These are phyloP conservation scores for Drosophila sucinea DNA, from an alignment of 1,140 invertebrate species.

Conservation along the genomic window DNA sequence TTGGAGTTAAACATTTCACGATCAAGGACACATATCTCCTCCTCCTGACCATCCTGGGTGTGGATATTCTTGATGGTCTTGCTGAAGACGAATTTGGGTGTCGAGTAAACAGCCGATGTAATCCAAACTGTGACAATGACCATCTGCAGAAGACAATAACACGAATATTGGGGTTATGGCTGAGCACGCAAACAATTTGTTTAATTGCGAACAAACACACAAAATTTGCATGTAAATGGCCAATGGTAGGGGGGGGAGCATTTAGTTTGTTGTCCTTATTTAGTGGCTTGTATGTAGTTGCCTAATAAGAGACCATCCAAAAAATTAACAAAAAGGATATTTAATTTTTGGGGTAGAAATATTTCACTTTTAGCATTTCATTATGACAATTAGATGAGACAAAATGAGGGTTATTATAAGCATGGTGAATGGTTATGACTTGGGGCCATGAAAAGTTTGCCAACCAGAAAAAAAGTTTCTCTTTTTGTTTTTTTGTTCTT, in stretches of 20 bases:
- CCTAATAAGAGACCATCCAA: slow-evolving; percentile 48
- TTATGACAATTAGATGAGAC: slow-evolving; percentile 2
- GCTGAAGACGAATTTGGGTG: slow-evolving; percentile 90
- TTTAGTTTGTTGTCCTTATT: no score
- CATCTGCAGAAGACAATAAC: slow-evolving; percentile 83
- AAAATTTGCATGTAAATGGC: slow-evolving; percentile 51
- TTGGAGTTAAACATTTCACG: slow-evolving; percentile 90
- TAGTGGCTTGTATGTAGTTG: not conserved
- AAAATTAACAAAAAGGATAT: slow-evolving; percentile 53
- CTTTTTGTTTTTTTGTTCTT: slow-evolving; percentile 15
- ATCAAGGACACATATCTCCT: slow-evolving; percentile 89
- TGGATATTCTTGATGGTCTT: slow-evolving; percentile 86
- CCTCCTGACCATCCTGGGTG: slow-evolving; percentile 85
- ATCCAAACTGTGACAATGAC: slow-evolving; percentile 91
- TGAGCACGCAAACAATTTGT: slow-evolving; percentile 60
- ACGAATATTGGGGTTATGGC: slow-evolving; percentile 21
- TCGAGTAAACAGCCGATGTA: slow-evolving; percentile 89
- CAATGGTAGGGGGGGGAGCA: slow-evolving; percentile 5
- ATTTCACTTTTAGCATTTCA: slow-evolving; percentile 36
- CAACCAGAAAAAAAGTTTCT: slow-evolving; percentile 29
- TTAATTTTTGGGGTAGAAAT: slow-evolving; percentile 46
- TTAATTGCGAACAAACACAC: slow-evolving; percentile 60
- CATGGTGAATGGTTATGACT: not conserved
- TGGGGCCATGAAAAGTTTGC: slow-evolving; percentile 34
- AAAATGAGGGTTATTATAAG: slow-evolving; percentile 6